Base-by-base conservation (phyloP, 2,113 vertebrate genomes). In the Hydropotes inermis region DNA sequence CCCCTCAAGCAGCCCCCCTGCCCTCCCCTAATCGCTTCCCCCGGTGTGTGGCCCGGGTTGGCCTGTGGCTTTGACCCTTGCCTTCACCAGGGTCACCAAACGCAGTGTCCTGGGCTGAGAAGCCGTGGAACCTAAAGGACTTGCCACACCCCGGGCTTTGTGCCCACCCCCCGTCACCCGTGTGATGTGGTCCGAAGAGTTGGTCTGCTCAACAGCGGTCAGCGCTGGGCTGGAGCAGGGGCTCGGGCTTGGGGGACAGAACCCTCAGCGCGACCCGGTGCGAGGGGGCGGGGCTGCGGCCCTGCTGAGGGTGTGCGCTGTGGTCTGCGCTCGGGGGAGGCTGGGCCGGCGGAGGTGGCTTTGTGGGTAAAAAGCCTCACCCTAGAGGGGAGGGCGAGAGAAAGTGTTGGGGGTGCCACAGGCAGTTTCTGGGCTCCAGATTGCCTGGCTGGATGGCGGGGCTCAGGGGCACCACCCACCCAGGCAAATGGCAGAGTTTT, bases 221-320 rank as follows among this genome's bases (percentile, higher is more conserved):
- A 47, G 60, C 14, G 58, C 43, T 25, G 28, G n/a, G 15, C 81
- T 33, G 61, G 45, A 16, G 61, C 43, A 87, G 93, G 64, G 81
- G 79, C 82, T 78, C 17, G 0, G 1, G 15, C 60, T 79, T 3
- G 74, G 19, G 55, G 47, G 47, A 50, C 87, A 10, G 87, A 91
- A 52, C 84, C 92, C 61, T 43, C 90, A 3, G 60, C 70, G 5
- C 3, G 92, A 90, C 88, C 91, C 67, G 23, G 87, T 0, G 54
- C 76, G 0, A 95, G 97, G 98, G 96, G 97, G 97, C 95, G 97
- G 98, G 94, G 97, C 91, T 78, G 97, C 61, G 97, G 94, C 94
- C 91, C 30, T 25, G 79, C n/a, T 0, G 21, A 50, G 89, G 79
- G 92, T 19, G 92, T 19, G 87, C 33, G 39, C 83, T 87, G 97